Evolutionary conservation across 2,888 invertebrate genomes (phyloP), one percentile per base, ranked within the genome.

Genomic region (Galerucella nymphaeae): DNA sequence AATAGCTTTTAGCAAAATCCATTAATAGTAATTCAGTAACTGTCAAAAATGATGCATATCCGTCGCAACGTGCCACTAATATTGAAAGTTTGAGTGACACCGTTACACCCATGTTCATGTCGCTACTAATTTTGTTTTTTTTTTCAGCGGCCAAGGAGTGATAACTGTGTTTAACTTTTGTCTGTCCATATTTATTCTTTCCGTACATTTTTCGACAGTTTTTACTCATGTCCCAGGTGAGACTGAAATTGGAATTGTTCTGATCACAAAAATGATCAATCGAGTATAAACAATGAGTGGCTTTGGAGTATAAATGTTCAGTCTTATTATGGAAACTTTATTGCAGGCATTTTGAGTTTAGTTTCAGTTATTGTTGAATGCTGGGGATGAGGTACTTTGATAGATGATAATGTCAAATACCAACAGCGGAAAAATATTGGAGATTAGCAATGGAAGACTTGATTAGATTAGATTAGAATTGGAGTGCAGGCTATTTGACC

Each of bases 41-140:
- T 65, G 65, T 48, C 64, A 64, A 16, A 45, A 64, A 50, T 50
- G 50, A 64, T 64, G 64, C 23, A 48, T 64, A 64, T 64, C 64
- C 64, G 64, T 64, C 64, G 64, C 63, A 61, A 38, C 14, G 38
- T 42, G 48, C 64, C n/a, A 9, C 45, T 18, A 23, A 45, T 48
- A 64, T 20, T 23, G 45, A 64, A 64, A 48, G 14, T 23, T 20
- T 64, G 42, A 62, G 18, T 42, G 61, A 42, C 61, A 62, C 18
- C 61, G 42, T 16, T 62, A 62, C 61, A 62, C 61, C 61, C 61
- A 41, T 18, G 61, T 41, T 62, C 61, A 62, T 42, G 61, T 62
- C 41, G 16, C 61, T 16, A 62, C 42, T 62, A 62, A 62, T 62
- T 53, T 53, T 62, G 42, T 62, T 41, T 42, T 41, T 38, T n/a